phyloP scores from a whole-genome alignment of 1,140 invertebrate species.

The Nilaparvata lugens region DNA sequence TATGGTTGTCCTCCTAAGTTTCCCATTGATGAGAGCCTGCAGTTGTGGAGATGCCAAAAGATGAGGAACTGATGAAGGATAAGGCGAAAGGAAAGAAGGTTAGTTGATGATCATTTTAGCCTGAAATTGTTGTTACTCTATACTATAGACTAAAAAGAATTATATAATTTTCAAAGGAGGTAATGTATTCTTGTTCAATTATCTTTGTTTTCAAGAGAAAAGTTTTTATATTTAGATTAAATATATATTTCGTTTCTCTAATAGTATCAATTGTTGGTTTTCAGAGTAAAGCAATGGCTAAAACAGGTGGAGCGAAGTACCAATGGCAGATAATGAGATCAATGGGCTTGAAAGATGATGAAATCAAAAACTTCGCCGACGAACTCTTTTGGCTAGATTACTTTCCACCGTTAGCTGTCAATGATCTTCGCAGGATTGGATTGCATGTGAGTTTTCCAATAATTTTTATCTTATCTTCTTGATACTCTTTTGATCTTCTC shows the following conservation, averaged over 20 bases:
- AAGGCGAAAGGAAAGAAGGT: conserved; percentile 97
- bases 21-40: conserved; percentile 47
- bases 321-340: conserved; percentile 99
- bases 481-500: too few species aligned
- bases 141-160: too few species aligned
- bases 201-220: too few species aligned
- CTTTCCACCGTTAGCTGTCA: conserved; percentile 83
- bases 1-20: conserved; percentile 93
- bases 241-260: too few species aligned
- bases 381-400: conserved; percentile 88
- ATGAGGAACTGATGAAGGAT: conserved; percentile 65
- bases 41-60: conserved; percentile 39
- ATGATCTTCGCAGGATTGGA: conserved; percentile 83
- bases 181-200: too few species aligned
- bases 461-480: too few species aligned
- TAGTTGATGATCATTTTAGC: conserved; percentile 23
- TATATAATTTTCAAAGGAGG: too few species aligned
- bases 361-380: conserved; percentile 91
- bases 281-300: conserved; percentile 92
- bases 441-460: conserved; percentile 57
- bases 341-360: conserved; percentile 78
- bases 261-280: too few species aligned
- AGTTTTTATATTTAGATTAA: too few species aligned
- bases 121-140: too few species aligned
- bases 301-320: conserved; percentile 79